Base-by-base conservation (phyloP, 2,113 vertebrate species). In the Rhinolophus ferrumequinum region DNA sequence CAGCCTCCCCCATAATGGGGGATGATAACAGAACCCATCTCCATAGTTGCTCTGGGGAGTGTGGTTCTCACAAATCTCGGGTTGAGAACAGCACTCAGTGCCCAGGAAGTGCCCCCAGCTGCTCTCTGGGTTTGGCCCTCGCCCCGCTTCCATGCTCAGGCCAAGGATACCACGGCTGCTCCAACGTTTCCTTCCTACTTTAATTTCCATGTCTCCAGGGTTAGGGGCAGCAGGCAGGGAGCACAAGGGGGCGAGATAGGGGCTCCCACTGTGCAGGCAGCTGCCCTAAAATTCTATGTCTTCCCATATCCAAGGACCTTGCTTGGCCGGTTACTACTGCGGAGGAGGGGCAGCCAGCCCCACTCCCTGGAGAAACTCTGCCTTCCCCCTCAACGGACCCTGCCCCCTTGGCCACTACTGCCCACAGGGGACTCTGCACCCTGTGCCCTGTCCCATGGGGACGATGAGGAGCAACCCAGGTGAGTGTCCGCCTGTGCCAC, bases 321-420 rank as follows among this genome's bases (percentile, higher is more conserved):
- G 99, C 96, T 98, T 98, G 22, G 97, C 99, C 35, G 99, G 99
- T 15, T 99, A 98, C 98, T 99, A 99, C 97, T 99, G 99, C 24
- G 98, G 99, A n/a, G 98, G 98, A 86, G 99, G 99, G 18, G 99
- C 99, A 38, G 82, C 93, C 1, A 98, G 98, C 67, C 98, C 99
- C 26, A 96, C 98, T 38, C 99, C 99, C 0, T 96, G 77, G 33
- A 98, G 95, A 90, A 98, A 97, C 0, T 35, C 98, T 0, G 26
- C 1, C 0, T 98, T 98, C 70, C 98, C 98, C 0, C 96, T 97
- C 67, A 99, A 98, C 21, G 99, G 99, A 2, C 99, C 98, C 38
- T 99, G 99, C 69, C 99, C 99, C 0, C 22, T 1, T 0, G 99
- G 99, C 3, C 99, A 99, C 98, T 99, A 98, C 84, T 99, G 99